Conservation (phyloP, 1,140 invertebrate genomes). For the Cydia strobilella region DNA sequence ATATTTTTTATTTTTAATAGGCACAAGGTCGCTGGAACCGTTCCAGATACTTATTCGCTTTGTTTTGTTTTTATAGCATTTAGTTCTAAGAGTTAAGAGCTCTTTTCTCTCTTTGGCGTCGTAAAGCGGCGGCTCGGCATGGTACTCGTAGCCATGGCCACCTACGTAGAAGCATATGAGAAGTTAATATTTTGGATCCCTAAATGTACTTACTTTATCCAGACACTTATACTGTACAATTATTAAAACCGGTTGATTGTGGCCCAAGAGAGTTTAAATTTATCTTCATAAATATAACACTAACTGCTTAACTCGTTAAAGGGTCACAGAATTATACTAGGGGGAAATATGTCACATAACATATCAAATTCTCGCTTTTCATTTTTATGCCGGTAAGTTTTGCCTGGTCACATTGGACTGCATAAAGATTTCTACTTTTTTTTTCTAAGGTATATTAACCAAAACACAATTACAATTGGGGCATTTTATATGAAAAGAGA, state of each 20-base stretch:
- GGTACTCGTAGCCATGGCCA: background rate
- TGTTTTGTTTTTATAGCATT: constrained; percentile 28
- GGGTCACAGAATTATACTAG: background rate
- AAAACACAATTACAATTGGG: too few relatives aligned
- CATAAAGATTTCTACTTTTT: background rate
- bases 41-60: constrained; percentile 58
- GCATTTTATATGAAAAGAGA: too few relatives aligned
- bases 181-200: background rate
- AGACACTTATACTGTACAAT: background rate
- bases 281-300: background rate
- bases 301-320: background rate
- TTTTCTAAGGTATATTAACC: background rate
- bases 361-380: background rate
- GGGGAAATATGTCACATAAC: background rate
- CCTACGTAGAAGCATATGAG: background rate
- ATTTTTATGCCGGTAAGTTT: background rate
- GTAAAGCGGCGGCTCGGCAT: background rate
- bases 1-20: constrained; percentile 51
- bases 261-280: background rate
- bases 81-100: constrained; percentile 10
- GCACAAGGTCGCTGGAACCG: constrained; percentile 71
- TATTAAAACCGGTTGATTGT: background rate
- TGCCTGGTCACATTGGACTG: background rate
- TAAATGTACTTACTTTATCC: too few relatives aligned
- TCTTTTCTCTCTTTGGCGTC: constrained; percentile 19